Evolutionary conservation across 2,888 invertebrate species (phyloP).

Genomic region (Phrixothrix hirtus): DNA sequence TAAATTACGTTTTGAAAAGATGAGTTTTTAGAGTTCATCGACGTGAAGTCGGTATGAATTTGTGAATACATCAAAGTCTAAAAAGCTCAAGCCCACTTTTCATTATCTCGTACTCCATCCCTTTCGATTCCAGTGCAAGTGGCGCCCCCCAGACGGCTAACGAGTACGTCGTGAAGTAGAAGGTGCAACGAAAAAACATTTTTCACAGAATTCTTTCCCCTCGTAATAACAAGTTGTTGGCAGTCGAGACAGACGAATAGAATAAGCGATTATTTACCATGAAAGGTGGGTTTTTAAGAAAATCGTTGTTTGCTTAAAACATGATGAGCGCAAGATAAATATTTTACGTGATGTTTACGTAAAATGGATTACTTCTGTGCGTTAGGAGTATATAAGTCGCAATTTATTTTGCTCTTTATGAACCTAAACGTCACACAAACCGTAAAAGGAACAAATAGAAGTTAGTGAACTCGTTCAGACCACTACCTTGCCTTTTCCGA

Average conservation of each 20-base stretch:
- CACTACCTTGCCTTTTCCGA: too few relatives aligned
- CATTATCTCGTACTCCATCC: slow-evolving; percentile 48
- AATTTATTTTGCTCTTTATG: too few relatives aligned
- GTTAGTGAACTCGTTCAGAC: too few relatives aligned
- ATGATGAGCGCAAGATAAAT: slow-evolving; percentile 45
- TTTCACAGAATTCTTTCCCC: slow-evolving; percentile 48
- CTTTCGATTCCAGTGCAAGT: slow-evolving; percentile 36
- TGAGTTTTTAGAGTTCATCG: slow-evolving; percentile 57
- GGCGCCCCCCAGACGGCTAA: slow-evolving; percentile 45
- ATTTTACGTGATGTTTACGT: slow-evolving; percentile 35
- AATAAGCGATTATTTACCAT: slow-evolving; percentile 50
- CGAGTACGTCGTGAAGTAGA: slow-evolving; percentile 36
- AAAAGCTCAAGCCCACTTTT: slow-evolving; percentile 55
- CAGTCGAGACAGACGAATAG: slow-evolving; percentile 49
- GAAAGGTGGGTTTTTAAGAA: slow-evolving; percentile 49
- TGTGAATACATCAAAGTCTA: slow-evolving; percentile 57
- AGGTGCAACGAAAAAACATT: slow-evolving; percentile 48
- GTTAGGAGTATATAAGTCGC: slow-evolving; percentile 15
- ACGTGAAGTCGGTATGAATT: slow-evolving; percentile 57
- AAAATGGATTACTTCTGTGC: slow-evolving; percentile 35
- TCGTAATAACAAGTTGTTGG: slow-evolving; percentile 50
- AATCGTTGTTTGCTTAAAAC: slow-evolving; percentile 47
- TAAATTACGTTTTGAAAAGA: slow-evolving; percentile 57
- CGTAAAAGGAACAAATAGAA: too few relatives aligned
- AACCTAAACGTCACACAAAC: too few relatives aligned